Evolutionary conservation across 2,113 vertebrate genomes (phyloP).

Genomic region (Toxotes jaculatrix): DNA sequence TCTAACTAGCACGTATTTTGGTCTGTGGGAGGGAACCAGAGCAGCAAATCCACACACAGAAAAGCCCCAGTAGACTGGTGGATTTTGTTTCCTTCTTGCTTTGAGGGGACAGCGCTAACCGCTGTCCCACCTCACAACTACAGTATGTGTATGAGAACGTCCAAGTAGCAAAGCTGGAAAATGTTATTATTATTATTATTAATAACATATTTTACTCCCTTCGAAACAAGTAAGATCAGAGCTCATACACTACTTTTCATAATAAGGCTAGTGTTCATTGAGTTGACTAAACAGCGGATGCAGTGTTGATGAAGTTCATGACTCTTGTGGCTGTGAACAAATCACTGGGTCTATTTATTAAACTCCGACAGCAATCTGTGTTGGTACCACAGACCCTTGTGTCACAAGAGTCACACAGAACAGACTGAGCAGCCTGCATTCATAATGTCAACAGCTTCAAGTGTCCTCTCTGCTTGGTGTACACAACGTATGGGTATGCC

Average conservation of each 20-base stretch:
- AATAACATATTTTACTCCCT: background rate
- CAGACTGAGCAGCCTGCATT: constrained; percentile 35
- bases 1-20: too few species aligned
- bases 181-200: background rate
- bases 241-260: background rate
- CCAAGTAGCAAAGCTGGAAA: background rate
- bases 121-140: background rate
- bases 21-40: too few species aligned
- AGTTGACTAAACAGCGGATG: constrained; percentile 21
- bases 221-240: background rate
- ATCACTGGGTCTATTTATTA: constrained; percentile 42
- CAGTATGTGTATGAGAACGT: background rate
- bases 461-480: constrained; percentile 49
- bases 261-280: constrained; percentile 8
- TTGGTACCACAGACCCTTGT: constrained; percentile 21
- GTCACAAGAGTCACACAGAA: constrained; percentile 36
- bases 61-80: background rate
- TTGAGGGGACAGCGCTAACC: background rate
- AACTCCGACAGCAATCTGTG: constrained; percentile 36
- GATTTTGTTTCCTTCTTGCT: background rate
- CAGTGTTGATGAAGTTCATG: constrained; percentile 18
- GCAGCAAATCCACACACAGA: background rate
- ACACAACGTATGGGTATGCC: constrained; percentile 47
- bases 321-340: constrained; percentile 23
- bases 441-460: constrained; percentile 65